phyloP scores from a whole-genome alignment of 2,888 invertebrate genomes.

The Antitype chi region DNA sequence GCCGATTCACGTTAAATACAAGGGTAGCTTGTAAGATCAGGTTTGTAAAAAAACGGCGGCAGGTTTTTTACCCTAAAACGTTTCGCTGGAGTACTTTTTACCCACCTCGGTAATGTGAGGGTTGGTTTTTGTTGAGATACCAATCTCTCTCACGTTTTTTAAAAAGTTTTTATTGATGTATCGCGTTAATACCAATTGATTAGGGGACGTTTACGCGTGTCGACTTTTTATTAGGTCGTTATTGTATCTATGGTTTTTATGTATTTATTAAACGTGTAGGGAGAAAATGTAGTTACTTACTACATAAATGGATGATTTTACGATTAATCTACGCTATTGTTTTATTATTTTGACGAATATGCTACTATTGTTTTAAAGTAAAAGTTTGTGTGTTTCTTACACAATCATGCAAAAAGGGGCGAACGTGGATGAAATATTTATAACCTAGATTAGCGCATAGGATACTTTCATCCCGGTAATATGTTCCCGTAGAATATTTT shows the following conservation, averaged over 20 bases:
- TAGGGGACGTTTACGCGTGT: constrained; percentile 85
- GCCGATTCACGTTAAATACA: constrained; percentile 62
- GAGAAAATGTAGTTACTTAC: not conserved
- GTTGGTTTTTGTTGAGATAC: constrained; percentile 83
- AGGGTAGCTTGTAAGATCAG: constrained; percentile 73
- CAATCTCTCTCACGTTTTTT: constrained; percentile 89
- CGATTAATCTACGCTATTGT: not conserved
- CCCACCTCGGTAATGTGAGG: constrained; percentile 67
- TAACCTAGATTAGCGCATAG: too few relatives aligned
- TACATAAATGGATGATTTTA: not conserved
- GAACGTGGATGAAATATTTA: too few relatives aligned
- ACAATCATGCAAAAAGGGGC: too few relatives aligned
- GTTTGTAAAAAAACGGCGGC: constrained; percentile 81
- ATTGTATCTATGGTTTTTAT: constrained; percentile 21
- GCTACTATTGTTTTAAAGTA: too few relatives aligned
- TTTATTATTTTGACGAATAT: not conserved
- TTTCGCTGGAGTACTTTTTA: constrained; percentile 82
- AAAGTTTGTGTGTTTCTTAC: too few relatives aligned
- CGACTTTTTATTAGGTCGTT: constrained; percentile 69
- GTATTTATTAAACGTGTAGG: constrained; percentile 1
- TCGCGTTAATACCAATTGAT: constrained; percentile 82
- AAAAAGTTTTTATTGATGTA: constrained; percentile 77
- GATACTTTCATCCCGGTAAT: too few relatives aligned
- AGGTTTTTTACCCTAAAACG: constrained; percentile 82
- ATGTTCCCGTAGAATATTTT: too few relatives aligned